These are phyloP conservation scores for Emmelina monodactyla DNA, from an alignment of 2,888 invertebrate species.

Conservation along the genomic window DNA sequence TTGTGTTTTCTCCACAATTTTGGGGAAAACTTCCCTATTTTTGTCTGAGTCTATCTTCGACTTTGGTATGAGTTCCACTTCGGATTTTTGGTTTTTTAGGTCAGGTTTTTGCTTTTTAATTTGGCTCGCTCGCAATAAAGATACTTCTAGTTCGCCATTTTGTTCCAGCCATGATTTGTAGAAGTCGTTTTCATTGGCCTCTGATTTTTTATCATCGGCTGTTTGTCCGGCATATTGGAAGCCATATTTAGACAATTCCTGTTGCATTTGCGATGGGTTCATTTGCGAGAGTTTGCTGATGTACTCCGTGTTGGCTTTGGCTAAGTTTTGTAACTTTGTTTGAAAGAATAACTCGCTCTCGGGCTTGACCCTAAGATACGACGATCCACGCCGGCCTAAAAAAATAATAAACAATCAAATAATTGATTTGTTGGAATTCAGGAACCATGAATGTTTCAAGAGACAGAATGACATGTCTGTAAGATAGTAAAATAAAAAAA, in stretches of 20 bases:
- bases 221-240: conserved; percentile 29
- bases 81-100: conserved; percentile 36
- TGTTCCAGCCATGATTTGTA: conserved; percentile 59
- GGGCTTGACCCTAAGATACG: conserved; percentile 46
- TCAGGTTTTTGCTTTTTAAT: conserved; percentile 33
- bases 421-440: conserved; percentile 8
- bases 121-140: conserved; percentile 43
- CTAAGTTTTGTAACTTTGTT: conserved; percentile 42
- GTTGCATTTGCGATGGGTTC: conserved; percentile 43
- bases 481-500: conserved; percentile 35
- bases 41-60: conserved; percentile 27
- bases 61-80: conserved; percentile 52
- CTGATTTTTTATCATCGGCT: conserved; percentile 28
- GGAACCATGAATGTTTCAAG: conserved; percentile 56
- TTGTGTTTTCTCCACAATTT: conserved; percentile 36
- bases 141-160: conserved; percentile 57
- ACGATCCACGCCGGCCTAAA: conserved; percentile 32
- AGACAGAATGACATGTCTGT: conserved; percentile 54
- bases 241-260: conserved; percentile 52
- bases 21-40: conserved; percentile 30
- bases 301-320: conserved; percentile 45
- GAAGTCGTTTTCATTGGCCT: conserved; percentile 47
- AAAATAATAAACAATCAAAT: conserved; percentile 9
- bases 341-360: conserved; percentile 54
- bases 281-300: conserved; percentile 44